phyloP scores from a whole-genome alignment of 2,888 invertebrate genomes.

The Apodemia duryi region DNA sequence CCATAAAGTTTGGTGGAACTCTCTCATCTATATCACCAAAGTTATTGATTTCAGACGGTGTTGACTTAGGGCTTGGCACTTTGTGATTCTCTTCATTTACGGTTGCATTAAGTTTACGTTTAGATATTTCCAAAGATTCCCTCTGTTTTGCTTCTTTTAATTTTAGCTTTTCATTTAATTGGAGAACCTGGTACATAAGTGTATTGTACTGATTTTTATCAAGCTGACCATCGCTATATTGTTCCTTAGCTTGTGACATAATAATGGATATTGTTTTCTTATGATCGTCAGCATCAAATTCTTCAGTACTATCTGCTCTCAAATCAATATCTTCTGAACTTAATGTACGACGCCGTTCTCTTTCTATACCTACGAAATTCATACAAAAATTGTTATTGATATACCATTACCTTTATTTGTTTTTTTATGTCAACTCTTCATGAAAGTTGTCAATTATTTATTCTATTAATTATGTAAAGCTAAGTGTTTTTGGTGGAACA shows the following conservation, averaged over 20 bases:
- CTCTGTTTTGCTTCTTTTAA: slow-evolving; percentile 86
- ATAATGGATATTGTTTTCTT: slow-evolving; percentile 87
- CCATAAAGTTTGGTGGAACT: slow-evolving; percentile 50
- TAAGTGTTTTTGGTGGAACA: too few species aligned
- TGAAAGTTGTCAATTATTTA: too few species aligned
- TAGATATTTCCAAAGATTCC: slow-evolving; percentile 81
- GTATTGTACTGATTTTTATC: slow-evolving; percentile 87
- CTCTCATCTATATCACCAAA: slow-evolving; percentile 78
- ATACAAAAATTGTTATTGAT: slow-evolving; percentile 18
- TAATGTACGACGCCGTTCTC: slow-evolving; percentile 73
- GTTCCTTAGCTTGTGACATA: slow-evolving; percentile 89
- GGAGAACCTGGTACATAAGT: slow-evolving; percentile 86
- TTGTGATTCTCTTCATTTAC: slow-evolving; percentile 58
- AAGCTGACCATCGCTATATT: slow-evolving; percentile 85
- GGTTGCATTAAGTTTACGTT: slow-evolving; percentile 38
- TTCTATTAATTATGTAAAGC: too few species aligned
- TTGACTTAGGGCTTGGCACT: slow-evolving; percentile 67
- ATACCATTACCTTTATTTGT: background rate
- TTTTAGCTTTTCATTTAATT: slow-evolving; percentile 87
- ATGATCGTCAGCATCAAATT: slow-evolving; percentile 77
- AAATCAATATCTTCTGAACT: slow-evolving; percentile 76
- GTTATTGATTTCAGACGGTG: slow-evolving; percentile 53
- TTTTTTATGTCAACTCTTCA: too few species aligned
- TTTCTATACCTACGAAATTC: slow-evolving; percentile 54
- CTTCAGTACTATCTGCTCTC: slow-evolving; percentile 64